phyloP scores from a whole-genome alignment of 23 tunicate genomes.

The Styela clava region DNA sequence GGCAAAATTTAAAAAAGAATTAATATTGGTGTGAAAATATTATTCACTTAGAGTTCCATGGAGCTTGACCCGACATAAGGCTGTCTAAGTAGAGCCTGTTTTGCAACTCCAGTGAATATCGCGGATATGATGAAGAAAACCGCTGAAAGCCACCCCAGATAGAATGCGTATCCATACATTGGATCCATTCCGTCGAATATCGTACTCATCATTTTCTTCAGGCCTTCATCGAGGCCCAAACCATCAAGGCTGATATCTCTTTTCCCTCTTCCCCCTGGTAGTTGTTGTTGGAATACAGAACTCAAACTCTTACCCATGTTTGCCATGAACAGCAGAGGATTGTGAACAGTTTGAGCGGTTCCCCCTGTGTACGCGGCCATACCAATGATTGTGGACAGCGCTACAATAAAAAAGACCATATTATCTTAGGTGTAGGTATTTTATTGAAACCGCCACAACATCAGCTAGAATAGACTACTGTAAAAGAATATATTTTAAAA shows the following conservation, averaged over 20 bases:
- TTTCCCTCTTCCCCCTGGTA: not conserved
- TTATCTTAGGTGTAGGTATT: too few species aligned
- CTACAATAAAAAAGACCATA: not conserved
- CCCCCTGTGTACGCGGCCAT: not conserved
- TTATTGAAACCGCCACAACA: too few species aligned
- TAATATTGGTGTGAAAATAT: too few species aligned
- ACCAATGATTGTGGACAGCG: not conserved
- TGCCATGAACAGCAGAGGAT: conserved; percentile 1
- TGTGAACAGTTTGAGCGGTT: not conserved
- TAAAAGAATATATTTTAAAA: too few species aligned
- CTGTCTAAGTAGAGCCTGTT: not conserved
- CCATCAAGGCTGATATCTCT: not conserved
- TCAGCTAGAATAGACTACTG: too few species aligned
- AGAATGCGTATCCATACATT: not conserved
- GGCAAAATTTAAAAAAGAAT: too few species aligned
- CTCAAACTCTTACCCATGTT: not conserved
- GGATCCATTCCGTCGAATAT: not conserved
- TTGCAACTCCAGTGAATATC: not conserved
- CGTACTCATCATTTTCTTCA: not conserved
- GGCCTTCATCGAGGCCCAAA: not conserved
- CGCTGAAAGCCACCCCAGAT: not conserved
- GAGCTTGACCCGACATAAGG: not conserved
- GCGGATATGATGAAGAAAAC: not conserved
- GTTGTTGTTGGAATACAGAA: not conserved
- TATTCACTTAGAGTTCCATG: not conserved